phyloP scores from a whole-genome alignment of 2,113 vertebrate genomes.

The Lampris megalopsis region DNA sequence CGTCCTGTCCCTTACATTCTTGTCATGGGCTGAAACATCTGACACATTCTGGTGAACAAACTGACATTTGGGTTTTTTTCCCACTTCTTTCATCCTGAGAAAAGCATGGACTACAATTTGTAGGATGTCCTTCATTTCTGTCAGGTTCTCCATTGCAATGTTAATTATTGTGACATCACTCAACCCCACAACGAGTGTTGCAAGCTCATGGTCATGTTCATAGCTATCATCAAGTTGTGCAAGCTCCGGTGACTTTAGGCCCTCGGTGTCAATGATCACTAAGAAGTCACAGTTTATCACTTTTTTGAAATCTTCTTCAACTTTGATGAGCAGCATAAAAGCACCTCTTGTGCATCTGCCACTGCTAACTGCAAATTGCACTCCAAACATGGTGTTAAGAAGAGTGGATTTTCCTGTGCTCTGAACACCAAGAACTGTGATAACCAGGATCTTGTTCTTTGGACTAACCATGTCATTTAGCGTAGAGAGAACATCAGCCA shows the following conservation, averaged over 20 bases:
- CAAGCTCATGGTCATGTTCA: slow-evolving; percentile 69
- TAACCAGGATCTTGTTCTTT: slow-evolving; percentile 47
- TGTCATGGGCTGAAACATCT: slow-evolving; percentile 22
- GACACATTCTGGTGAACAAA: slow-evolving; percentile 65
- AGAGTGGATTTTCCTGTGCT: slow-evolving; percentile 80
- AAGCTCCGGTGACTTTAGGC: slow-evolving; percentile 56
- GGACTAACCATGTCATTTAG: slow-evolving; percentile 35
- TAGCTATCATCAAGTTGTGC: slow-evolving; percentile 42
- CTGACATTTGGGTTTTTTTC: slow-evolving; percentile 55
- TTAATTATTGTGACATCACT: slow-evolving; percentile 66
- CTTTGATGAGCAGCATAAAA: slow-evolving; percentile 65
- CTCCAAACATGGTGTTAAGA: slow-evolving; percentile 86
- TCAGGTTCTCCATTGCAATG: slow-evolving; percentile 58
- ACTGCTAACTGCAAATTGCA: slow-evolving; percentile 78
- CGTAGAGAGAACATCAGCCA: slow-evolving; percentile 43
- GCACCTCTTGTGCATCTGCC: slow-evolving; percentile 78
- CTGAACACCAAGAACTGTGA: slow-evolving; percentile 61
- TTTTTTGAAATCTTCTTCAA: slow-evolving; percentile 64
- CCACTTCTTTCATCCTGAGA: slow-evolving; percentile 69
- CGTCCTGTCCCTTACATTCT: slow-evolving; percentile 37
- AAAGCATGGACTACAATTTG: slow-evolving; percentile 81
- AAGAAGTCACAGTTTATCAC: slow-evolving; percentile 81
- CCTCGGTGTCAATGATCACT: slow-evolving; percentile 81
- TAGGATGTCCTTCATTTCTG: slow-evolving; percentile 78
- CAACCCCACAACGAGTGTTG: slow-evolving; percentile 57